Conservation (phyloP, 2,888 invertebrate species). For the Pristionchus entomophagus region DNA sequence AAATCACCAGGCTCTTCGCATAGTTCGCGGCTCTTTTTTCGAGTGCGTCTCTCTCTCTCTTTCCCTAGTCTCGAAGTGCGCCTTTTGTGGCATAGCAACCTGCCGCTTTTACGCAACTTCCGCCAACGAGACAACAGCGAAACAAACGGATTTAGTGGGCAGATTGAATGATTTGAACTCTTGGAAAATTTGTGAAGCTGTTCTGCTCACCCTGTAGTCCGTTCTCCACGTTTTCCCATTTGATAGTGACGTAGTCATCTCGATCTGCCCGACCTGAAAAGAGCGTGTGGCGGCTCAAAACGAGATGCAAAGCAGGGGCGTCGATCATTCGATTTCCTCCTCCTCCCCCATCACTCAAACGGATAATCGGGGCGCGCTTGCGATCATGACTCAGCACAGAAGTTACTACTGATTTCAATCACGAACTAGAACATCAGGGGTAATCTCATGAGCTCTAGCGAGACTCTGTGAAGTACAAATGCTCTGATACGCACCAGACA, state of each 20-base stretch:
- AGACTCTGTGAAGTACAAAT: not conserved
- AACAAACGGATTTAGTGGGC: not conserved
- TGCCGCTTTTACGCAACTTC: not conserved
- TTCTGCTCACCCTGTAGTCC: slow-evolving; percentile 67
- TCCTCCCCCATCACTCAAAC: too few species aligned
- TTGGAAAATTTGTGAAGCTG: too few species aligned
- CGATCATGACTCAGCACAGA: not conserved
- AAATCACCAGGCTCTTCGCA: not conserved
- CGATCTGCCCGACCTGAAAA: slow-evolving; percentile 73
- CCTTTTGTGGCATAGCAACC: too few species aligned
- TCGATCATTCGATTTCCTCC: too few species aligned
- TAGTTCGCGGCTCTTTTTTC: too few species aligned
- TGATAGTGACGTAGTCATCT: slow-evolving; percentile 75
- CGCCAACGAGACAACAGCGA: not conserved
- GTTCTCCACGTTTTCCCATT: slow-evolving; percentile 73
- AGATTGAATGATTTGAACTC: not conserved
- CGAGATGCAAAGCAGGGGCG: not conserved
- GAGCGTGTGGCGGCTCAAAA: not conserved
- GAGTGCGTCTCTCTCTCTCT: not conserved
- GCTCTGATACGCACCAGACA: not conserved
- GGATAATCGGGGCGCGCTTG: not conserved
- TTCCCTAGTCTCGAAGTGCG: not conserved
- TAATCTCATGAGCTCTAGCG: not conserved
- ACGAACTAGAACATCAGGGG: not conserved
- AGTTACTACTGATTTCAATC: not conserved